phyloP scores from a whole-genome alignment of 1,140 invertebrate genomes.

The Caenorhabditis remanei region DNA sequence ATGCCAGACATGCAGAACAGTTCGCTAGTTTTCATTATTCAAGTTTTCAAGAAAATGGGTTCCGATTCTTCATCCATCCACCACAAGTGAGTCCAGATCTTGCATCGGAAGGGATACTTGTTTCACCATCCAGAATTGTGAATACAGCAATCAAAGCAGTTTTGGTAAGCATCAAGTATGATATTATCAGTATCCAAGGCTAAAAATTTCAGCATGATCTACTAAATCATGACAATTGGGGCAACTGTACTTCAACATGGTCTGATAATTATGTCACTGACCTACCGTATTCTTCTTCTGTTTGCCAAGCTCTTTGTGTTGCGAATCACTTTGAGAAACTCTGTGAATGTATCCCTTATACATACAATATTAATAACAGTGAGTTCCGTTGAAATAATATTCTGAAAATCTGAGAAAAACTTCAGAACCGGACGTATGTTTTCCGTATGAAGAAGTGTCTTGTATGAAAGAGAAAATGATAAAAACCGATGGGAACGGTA shows the following conservation, averaged over 20 bases:
- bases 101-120: constrained; percentile 1
- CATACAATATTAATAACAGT: constrained; percentile 34
- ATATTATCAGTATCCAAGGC: no score
- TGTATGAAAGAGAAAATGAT: constrained; percentile 48
- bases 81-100: constrained; percentile 6
- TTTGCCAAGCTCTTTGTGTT: constrained; percentile 19
- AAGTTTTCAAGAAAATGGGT: constrained; percentile 54
- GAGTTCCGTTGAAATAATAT: neutral
- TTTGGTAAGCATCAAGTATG: neutral
- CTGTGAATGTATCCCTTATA: constrained; percentile 19
- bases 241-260: neutral
- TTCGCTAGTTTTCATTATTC: constrained; percentile 20
- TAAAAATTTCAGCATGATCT: constrained; percentile 1
- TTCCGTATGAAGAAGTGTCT: constrained; percentile 6
- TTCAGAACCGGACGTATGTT: constrained; percentile 20
- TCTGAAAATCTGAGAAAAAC: neutral
- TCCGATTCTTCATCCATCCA: constrained; percentile 57
- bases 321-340: constrained; percentile 28
- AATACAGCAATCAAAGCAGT: constrained; percentile 35
- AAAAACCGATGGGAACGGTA: constrained; percentile 15
- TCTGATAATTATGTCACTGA: neutral
- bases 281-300: constrained; percentile 5
- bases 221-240: constrained; percentile 38
- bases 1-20: constrained; percentile 38
- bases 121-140: constrained; percentile 25